Percentiles rank a stretch among this genome's conserved stretches.
phyloP scores from a whole-genome alignment of 2,797 vertebrate species.

The Aplochiton taeniatus region DNA sequence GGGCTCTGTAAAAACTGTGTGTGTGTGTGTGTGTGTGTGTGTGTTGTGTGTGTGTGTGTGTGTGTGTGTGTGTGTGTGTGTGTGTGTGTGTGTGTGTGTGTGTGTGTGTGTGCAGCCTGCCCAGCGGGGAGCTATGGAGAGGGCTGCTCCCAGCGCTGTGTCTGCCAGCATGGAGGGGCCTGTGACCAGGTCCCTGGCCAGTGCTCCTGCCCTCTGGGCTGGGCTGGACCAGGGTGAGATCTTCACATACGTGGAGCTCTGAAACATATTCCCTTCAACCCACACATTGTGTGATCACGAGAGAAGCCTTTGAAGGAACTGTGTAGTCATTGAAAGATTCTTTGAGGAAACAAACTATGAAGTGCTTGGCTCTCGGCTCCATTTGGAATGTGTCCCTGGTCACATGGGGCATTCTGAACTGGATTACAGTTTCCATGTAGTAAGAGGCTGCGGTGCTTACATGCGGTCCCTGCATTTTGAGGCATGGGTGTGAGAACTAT shows the following conservation, averaged over 20 bases:
- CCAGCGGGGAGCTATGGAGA: constrained; percentile 53
- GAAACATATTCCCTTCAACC: too few species aligned
- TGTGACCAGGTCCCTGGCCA: constrained; percentile 54
- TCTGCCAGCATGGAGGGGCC: constrained; percentile 59
- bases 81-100: not conserved
- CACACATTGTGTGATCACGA: too few species aligned
- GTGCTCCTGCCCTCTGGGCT: constrained; percentile 57
- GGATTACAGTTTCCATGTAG: too few species aligned
- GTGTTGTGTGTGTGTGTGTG: constrained; percentile 9
- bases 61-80: not conserved
- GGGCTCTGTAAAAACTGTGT: not conserved
- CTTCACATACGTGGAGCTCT: not conserved
- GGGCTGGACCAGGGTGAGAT: constrained; percentile 62
- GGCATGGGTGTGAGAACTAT: too few species aligned
- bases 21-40: constrained; percentile 7
- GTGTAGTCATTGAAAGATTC: too few species aligned
- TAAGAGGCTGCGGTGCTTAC: too few species aligned
- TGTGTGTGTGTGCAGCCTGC: constrained; percentile 53
- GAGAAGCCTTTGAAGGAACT: too few species aligned
- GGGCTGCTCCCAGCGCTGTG: constrained; percentile 57
- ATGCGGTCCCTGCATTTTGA: too few species aligned
- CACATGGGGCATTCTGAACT: too few species aligned
- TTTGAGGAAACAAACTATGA: too few species aligned
- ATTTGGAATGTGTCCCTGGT: too few species aligned
- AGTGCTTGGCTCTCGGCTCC: too few species aligned